Base-by-base conservation (phyloP, 2,113 vertebrate genomes). In the Turdus rufiventris region DNA sequence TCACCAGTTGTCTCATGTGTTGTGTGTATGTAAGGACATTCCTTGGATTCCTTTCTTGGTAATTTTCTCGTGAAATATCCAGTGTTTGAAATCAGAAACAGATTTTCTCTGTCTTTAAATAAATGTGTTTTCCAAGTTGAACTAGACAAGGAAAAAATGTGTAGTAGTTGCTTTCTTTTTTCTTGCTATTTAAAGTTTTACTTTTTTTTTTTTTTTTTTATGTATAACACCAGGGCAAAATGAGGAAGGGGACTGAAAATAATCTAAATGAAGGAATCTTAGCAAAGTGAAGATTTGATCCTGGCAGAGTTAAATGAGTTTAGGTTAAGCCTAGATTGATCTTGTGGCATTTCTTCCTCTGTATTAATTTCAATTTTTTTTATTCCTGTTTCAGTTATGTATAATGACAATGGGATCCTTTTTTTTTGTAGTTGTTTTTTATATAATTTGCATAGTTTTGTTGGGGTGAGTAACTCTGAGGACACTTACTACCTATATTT, bases 31-130 rank as follows among this genome's bases (percentile, higher is more conserved):
- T 96, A 95, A 90, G 92, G 95, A 93, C 97, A 98, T 98, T 98
- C 98, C 88, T 98, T 88, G 91, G 93, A 98, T 98, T 98, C 97
- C 96, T 97, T 97, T 97, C 96, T 94, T 97, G 97, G 96, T 96
- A 96, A 65, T 84, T 72, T 96, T 97, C 96, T 94, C 51, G 84
- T 97, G 96, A 95, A 96, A 96, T 96, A 95, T 57, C 94, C 96
- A 93, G 14, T 97, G 96, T 97, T 95, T 96, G 94, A 97, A 98
- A 98, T 97, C 93, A 97, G 97, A 97, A 98, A 96, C 98, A 98
- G 97, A 98, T 97, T 97, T 97, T 92, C 83, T 96, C 85, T 97
- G 92, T 95, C 86, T 92, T 94, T 77, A 95, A 97, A 96, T 95
- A 97, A 96, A 97, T 97, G 89, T 51, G 80, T 96, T 97, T 97